phyloP scores from a whole-genome alignment of 2,797 vertebrate genomes.

The Cuculus canorus region DNA sequence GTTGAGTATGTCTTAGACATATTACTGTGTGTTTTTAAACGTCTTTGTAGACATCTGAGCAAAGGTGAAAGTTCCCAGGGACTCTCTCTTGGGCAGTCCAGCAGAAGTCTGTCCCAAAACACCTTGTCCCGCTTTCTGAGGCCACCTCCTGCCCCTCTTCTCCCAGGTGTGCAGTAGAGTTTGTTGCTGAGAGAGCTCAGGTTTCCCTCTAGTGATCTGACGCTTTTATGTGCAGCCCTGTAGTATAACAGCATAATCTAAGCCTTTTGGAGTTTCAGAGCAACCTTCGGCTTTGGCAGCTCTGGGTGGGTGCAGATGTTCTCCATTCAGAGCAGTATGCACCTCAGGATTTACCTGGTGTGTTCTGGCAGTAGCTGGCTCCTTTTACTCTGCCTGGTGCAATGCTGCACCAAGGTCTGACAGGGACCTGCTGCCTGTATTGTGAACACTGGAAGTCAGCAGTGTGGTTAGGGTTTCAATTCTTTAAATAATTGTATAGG shows the following conservation, averaged over 20 bases:
- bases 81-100: not conserved
- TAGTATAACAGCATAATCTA: not conserved
- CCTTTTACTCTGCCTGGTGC: not conserved
- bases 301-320: not conserved
- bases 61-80: not conserved
- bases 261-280: not conserved
- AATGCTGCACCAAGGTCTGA: not conserved
- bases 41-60: not conserved
- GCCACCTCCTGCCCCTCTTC: not conserved
- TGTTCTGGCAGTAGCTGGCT: not conserved
- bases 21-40: not conserved
- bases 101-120: not conserved
- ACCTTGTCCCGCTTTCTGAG: not conserved
- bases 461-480: not conserved
- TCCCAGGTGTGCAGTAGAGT: not conserved
- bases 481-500: rapidly evolving
- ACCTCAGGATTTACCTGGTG: not conserved
- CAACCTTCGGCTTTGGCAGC: not conserved
- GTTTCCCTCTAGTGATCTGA: not conserved
- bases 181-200: not conserved
- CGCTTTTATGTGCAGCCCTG: not conserved
- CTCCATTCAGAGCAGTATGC: not conserved
- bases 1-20: not conserved
- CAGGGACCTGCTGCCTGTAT: rapidly evolving
- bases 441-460: rapidly evolving